Conservation (phyloP, 2,797 vertebrate species). For the Pogoniulus pusillus region DNA sequence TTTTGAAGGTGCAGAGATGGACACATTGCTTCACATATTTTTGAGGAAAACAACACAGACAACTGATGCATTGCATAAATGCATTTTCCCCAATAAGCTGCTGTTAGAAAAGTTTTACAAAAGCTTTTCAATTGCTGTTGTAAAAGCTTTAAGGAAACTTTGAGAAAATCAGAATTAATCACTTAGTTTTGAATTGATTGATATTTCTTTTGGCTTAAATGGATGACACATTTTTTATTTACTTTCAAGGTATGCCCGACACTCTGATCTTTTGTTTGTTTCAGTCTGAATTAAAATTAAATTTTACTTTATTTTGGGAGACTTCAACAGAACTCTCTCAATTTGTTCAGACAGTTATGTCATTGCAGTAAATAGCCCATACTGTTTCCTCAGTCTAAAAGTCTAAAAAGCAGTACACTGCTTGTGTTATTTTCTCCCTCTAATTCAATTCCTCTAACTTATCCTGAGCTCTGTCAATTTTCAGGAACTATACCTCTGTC, state of each 20-base stretch:
- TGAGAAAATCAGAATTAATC: neutral
- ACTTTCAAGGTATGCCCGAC: neutral
- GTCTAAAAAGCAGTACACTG: neutral
- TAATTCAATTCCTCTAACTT: neutral
- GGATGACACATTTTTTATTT: neutral
- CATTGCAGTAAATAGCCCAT: fast-evolving
- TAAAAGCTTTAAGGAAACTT: neutral
- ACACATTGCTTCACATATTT: neutral
- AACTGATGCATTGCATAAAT: neutral
- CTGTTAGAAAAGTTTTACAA: neutral
- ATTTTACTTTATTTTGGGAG: neutral
- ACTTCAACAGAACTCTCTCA: neutral
- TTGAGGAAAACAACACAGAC: neutral
- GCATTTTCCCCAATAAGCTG: neutral
- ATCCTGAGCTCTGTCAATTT: neutral
- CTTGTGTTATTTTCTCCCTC: neutral
- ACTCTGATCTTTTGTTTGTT: neutral
- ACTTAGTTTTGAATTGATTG: neutral
- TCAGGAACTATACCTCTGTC: neutral
- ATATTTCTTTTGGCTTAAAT: neutral
- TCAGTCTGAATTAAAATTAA: neutral
- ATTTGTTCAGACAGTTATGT: neutral
- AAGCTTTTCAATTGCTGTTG: neutral
- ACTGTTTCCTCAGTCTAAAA: neutral
- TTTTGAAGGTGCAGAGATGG: neutral